Conservation (phyloP, 2,797 vertebrate genomes). For the Megalops cyprinoides region DNA sequence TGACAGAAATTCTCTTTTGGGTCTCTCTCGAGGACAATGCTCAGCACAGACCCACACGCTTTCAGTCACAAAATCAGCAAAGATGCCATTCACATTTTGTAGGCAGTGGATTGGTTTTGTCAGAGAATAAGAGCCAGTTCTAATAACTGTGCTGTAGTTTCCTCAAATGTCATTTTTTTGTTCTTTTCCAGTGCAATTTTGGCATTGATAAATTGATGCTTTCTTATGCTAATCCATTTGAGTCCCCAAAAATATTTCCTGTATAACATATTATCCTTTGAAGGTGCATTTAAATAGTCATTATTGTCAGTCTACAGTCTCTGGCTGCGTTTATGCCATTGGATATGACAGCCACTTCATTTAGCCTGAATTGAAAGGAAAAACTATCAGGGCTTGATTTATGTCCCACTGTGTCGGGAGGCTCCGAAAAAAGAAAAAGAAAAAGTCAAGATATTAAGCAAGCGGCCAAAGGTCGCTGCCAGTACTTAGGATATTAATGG, state of each 20-base stretch:
- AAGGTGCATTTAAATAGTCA: neutral
- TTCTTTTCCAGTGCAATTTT: neutral
- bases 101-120: no score
- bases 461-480: neutral
- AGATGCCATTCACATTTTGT: no score
- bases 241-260: neutral
- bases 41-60: no score
- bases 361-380: neutral
- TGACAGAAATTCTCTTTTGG: no score
- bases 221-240: neutral
- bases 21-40: no score
- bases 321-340: neutral
- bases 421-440: neutral
- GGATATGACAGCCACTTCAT: conserved; percentile 4
- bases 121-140: neutral
- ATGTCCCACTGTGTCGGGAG: neutral
- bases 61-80: no score
- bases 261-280: neutral
- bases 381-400: conserved; percentile 1
- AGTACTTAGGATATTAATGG: conserved; percentile 26
- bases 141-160: neutral
- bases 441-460: neutral
- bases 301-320: neutral
- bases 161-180: neutral
- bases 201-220: neutral